Conservation (phyloP, 2,888 invertebrate genomes). For the Melanchra persicariae region DNA sequence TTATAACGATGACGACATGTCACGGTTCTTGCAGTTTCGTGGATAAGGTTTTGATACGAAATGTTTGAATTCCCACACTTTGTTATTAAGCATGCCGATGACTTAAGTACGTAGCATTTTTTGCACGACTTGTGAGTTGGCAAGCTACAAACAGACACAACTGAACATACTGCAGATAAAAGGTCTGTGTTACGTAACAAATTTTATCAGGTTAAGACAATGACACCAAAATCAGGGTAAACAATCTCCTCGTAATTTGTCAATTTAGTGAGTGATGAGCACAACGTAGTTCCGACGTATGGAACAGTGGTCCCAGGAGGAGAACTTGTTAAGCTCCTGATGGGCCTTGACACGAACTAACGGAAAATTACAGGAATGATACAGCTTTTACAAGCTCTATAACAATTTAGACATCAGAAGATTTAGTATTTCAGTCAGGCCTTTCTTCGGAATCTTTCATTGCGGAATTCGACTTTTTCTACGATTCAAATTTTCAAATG, state of each 20-base stretch:
- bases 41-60: slow-evolving; percentile 16
- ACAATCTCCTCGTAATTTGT: slow-evolving; percentile 55
- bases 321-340: slow-evolving; percentile 65
- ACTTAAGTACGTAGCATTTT: slow-evolving; percentile 9
- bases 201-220: slow-evolving; percentile 30
- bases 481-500: background rate
- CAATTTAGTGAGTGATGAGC: slow-evolving; percentile 47
- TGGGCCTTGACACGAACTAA: slow-evolving; percentile 74
- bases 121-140: slow-evolving; percentile 16
- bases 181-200: slow-evolving; percentile 6
- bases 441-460: background rate
- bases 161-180: slow-evolving; percentile 14
- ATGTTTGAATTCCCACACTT: slow-evolving; percentile 33
- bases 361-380: slow-evolving; percentile 35
- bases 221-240: slow-evolving; percentile 52
- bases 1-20: slow-evolving; percentile 27
- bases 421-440: background rate
- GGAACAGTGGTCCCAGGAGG: slow-evolving; percentile 62
- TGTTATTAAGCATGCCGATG: slow-evolving; percentile 14
- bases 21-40: slow-evolving; percentile 18
- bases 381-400: slow-evolving; percentile 11
- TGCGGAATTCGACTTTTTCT: background rate
- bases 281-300: slow-evolving; percentile 32
- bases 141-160: slow-evolving; percentile 18
- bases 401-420: background rate